Evolutionary conservation across 2,888 invertebrate species (phyloP).

Genomic region (Plutella xylostella): DNA sequence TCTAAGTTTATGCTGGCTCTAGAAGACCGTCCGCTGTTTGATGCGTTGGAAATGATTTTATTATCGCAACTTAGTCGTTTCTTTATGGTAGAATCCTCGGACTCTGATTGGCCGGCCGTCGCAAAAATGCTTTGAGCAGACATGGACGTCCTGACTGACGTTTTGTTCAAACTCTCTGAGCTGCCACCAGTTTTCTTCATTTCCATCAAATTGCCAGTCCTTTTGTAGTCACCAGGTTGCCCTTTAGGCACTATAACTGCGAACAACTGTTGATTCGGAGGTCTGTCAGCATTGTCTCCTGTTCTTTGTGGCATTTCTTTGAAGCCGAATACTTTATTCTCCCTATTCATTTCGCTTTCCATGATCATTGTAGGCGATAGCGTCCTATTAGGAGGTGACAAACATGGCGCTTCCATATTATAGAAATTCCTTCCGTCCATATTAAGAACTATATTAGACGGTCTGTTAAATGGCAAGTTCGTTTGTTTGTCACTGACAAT

Average conservation of each 20-base stretch:
- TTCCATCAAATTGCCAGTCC: constrained; percentile 23
- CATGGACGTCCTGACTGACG: constrained; percentile 37
- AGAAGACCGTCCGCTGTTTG: constrained; percentile 45
- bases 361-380: constrained; percentile 56
- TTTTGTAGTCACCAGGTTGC: constrained; percentile 28
- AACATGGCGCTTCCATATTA: constrained; percentile 47
- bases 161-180: constrained; percentile 45
- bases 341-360: constrained; percentile 38
- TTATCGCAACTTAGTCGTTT: constrained; percentile 60
- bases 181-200: constrained; percentile 34
- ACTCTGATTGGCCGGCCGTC: constrained; percentile 42
- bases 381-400: constrained; percentile 61
- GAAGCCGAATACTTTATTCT: constrained; percentile 57
- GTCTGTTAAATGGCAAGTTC: constrained; percentile 36
- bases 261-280: constrained; percentile 45
- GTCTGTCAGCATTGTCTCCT: constrained; percentile 26
- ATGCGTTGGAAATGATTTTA: constrained; percentile 34
- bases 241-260: constrained; percentile 62
- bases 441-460: constrained; percentile 39
- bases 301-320: constrained; percentile 44
- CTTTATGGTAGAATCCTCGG: constrained; percentile 54
- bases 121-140: constrained; percentile 51
- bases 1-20: constrained; percentile 54
- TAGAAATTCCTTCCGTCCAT: constrained; percentile 30
- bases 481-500: constrained; percentile 43